phyloP scores from a whole-genome alignment of 2,797 vertebrate species.

The Myripristis murdjan region DNA sequence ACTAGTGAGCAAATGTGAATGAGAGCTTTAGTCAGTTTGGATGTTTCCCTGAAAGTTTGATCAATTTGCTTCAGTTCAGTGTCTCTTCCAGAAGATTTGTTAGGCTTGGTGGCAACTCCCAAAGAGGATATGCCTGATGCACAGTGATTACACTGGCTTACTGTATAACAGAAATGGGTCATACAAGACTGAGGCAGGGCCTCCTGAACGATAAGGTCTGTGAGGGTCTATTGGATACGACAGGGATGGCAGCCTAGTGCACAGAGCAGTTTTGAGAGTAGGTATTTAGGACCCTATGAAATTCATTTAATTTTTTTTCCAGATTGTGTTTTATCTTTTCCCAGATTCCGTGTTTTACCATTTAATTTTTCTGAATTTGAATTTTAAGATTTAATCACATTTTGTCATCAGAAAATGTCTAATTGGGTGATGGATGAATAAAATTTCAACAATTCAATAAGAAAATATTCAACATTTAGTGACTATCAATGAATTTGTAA shows the following conservation, averaged over 20 bases:
- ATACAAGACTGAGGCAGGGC: neutral
- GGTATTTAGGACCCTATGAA: no score
- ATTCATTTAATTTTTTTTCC: no score
- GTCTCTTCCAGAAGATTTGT: neutral
- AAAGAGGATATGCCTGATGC: neutral
- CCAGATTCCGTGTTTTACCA: no score
- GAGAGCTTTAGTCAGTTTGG: conserved; percentile 2
- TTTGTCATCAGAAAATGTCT: no score
- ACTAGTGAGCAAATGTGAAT: neutral
- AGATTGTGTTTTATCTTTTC: no score
- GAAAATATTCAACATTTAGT: no score
- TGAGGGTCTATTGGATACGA: neutral
- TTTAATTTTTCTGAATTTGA: no score
- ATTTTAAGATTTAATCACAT: no score
- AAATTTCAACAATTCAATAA: no score
- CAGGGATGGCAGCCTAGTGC: neutral
- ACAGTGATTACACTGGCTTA: neutral
- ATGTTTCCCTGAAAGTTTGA: neutral
- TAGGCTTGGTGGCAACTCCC: no score
- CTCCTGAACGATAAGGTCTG: neutral
- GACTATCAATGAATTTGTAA: no score
- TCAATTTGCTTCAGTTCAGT: neutral
- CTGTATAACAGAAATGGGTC: neutral
- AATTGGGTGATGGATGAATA: no score
- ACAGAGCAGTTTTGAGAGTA: neutral